Evolutionary conservation across 2,797 vertebrate species (phyloP).

Genomic region (Apogon talboti): DNA sequence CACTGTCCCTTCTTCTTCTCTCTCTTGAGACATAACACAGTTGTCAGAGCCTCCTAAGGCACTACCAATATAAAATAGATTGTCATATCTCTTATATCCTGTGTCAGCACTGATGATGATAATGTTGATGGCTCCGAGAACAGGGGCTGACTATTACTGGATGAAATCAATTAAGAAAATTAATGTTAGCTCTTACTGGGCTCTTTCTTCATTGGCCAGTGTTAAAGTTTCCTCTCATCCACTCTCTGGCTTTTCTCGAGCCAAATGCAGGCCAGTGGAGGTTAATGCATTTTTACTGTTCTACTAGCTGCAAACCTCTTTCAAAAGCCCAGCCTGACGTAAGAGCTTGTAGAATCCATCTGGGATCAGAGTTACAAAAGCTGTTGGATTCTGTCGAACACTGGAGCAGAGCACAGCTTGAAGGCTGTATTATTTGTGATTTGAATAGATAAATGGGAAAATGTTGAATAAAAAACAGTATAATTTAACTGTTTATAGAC

Average conservation of each 20-base stretch:
- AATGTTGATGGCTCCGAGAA: constrained; percentile 74
- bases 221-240: constrained; percentile 72
- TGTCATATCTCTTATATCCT: constrained; percentile 82
- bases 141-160: constrained; percentile 77
- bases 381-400: constrained; percentile 44
- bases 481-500: constrained; percentile 1
- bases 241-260: constrained; percentile 73
- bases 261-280: constrained; percentile 85
- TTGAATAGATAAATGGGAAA: constrained; percentile 16
- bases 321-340: constrained; percentile 67
- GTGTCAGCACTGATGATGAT: constrained; percentile 76
- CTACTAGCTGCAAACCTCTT: constrained; percentile 69
- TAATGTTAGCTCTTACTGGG: constrained; percentile 86
- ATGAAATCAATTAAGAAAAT: constrained; percentile 91
- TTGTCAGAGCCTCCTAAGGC: constrained; percentile 65
- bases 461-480: constrained; percentile 15
- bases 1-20: constrained; percentile 33
- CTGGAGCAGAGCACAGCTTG: constrained; percentile 24
- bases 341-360: constrained; percentile 70
- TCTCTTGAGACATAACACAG: constrained; percentile 53
- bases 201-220: constrained; percentile 56
- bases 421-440: constrained; percentile 39
- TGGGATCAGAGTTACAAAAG: constrained; percentile 68
- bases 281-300: constrained; percentile 95
- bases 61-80: constrained; percentile 78